Percentiles rank a stretch among this genome's conserved stretches.
These are phyloP conservation scores for Fulmarus glacialis DNA, from an alignment of 2,113 vertebrate species.

Conservation along the genomic window DNA sequence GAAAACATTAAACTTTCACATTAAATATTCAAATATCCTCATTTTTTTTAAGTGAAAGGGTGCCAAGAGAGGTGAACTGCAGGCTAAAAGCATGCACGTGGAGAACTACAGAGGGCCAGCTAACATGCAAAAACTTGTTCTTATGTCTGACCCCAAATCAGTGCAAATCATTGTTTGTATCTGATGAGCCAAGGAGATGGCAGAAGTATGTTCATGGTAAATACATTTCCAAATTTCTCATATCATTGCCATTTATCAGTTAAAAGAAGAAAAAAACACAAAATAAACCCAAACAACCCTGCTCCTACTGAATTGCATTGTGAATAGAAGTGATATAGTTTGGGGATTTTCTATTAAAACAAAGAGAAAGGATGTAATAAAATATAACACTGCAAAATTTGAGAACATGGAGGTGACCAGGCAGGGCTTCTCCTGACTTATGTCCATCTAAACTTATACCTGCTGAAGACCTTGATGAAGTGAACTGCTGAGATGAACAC, in stretches of 20 bases:
- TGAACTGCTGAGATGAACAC: background rate
- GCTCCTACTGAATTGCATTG: background rate
- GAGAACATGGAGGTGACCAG: background rate
- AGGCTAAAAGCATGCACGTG: rapidly evolving
- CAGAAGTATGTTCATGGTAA: background rate
- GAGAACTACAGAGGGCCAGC: background rate
- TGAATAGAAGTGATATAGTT: background rate
- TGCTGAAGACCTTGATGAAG: background rate
- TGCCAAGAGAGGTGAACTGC: background rate
- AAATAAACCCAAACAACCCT: background rate
- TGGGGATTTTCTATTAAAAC: background rate
- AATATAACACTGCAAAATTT: background rate
- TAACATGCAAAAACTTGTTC: background rate
- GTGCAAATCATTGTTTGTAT: background rate
- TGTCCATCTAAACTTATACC: background rate
- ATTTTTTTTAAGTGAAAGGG: background rate
- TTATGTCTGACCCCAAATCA: background rate
- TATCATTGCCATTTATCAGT: background rate
- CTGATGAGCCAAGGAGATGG: background rate
- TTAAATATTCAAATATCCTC: background rate
- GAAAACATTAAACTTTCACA: background rate
- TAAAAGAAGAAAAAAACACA: background rate
- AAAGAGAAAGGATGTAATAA: background rate
- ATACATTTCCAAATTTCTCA: background rate
- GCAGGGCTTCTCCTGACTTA: background rate